phyloP scores from a whole-genome alignment of 2,888 invertebrate genomes.

The Pecten maximus region DNA sequence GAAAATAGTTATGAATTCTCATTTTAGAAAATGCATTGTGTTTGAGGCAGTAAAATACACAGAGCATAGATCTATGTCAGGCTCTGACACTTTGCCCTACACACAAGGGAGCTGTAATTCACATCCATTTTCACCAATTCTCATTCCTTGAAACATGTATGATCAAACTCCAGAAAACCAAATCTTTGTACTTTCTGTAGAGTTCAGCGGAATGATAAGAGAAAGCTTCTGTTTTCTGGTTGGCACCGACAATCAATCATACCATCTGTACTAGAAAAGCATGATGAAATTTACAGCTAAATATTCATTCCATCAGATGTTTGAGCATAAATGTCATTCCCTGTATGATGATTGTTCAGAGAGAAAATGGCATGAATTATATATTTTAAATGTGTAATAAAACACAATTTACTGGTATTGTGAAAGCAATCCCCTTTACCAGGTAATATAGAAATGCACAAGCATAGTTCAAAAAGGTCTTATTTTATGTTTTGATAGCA shows the following conservation, averaged over 20 bases:
- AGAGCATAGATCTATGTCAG: background rate
- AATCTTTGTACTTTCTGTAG: background rate
- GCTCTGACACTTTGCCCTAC: background rate
- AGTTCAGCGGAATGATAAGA: background rate
- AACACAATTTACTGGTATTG: too few relatives aligned
- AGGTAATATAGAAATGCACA: too few relatives aligned
- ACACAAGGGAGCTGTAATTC: background rate
- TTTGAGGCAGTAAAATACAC: background rate
- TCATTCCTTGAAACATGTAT: background rate
- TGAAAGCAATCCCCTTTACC: too few relatives aligned
- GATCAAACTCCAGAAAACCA: background rate
- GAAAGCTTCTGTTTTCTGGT: background rate
- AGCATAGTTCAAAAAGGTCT: too few relatives aligned
- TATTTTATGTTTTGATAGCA: too few relatives aligned
- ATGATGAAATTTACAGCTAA: too few relatives aligned
- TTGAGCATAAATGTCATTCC: too few relatives aligned
- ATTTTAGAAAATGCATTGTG: background rate
- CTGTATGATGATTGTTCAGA: too few relatives aligned
- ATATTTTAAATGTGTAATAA: too few relatives aligned
- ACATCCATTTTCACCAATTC: slow-evolving; percentile 4
- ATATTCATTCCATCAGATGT: too few relatives aligned
- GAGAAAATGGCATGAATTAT: too few relatives aligned
- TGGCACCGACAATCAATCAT: background rate
- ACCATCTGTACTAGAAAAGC: background rate
- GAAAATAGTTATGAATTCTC: slow-evolving; percentile 14